Evolutionary conservation across 2,888 invertebrate genomes (phyloP).

Genomic region (Tenthredo mesomela): DNA sequence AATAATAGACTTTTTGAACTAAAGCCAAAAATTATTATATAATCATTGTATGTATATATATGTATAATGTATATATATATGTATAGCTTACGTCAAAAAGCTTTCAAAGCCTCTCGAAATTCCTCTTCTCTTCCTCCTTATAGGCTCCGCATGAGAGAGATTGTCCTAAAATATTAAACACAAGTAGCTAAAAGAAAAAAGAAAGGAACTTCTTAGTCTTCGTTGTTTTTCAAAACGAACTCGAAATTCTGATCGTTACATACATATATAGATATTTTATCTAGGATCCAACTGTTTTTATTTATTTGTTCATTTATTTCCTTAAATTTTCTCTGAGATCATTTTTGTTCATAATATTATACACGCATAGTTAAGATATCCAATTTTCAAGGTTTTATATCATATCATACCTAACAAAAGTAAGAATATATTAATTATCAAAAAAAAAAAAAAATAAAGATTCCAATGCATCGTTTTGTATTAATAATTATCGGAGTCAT

Average conservation of each 20-base stretch:
- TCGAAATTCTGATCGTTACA: neutral
- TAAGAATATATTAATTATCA: too few relatives aligned
- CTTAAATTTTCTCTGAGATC: too few relatives aligned
- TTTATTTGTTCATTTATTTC: too few relatives aligned
- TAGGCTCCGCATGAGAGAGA: neutral
- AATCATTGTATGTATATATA: neutral
- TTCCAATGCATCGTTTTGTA: too few relatives aligned
- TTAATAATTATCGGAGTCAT: too few relatives aligned
- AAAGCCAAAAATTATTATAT: conserved; percentile 13
- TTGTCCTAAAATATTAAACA: neutral
- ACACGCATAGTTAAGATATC: too few relatives aligned
- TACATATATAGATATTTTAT: too few relatives aligned
- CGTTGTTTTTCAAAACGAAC: neutral
- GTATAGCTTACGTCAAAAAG: neutral
- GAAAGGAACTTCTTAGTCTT: neutral
- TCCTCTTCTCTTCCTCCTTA: neutral
- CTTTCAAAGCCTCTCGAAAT: conserved; percentile 3
- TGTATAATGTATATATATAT: neutral
- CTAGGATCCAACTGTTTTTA: too few relatives aligned
- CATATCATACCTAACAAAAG: too few relatives aligned
- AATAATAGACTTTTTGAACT: conserved; percentile 16
- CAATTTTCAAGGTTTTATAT: too few relatives aligned
- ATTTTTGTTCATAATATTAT: too few relatives aligned
- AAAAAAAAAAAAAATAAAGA: too few relatives aligned
- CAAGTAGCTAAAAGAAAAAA: neutral